Evolutionary conservation across 1,140 invertebrate species (phyloP).

Genomic region (Trissolcus basalis): DNA sequence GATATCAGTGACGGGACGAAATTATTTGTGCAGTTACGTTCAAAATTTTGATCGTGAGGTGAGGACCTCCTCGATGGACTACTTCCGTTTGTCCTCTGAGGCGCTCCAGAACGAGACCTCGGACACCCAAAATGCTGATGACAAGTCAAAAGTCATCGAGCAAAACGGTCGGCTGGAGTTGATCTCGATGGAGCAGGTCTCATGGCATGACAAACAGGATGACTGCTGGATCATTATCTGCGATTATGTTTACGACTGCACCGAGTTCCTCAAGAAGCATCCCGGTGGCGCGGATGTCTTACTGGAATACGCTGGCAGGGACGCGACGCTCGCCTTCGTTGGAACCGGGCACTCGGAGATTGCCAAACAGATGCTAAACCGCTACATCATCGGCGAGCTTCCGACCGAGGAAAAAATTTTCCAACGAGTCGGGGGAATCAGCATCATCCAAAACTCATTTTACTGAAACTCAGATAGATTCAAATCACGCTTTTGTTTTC

Average conservation of each 20-base stretch:
- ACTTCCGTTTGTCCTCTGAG: no score
- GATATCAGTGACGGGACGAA: no score
- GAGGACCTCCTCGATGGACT: no score
- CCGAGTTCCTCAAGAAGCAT: slow-evolving; percentile 85
- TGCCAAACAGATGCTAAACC: slow-evolving; percentile 79
- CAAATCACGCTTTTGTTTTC: no score
- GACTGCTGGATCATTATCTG: slow-evolving; percentile 86
- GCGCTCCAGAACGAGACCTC: no score
- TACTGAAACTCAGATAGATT: neutral
- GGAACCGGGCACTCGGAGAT: slow-evolving; percentile 85
- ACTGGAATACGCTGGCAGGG: slow-evolving; percentile 89
- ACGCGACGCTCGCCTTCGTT: slow-evolving; percentile 89
- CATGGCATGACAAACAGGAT: slow-evolving; percentile 79
- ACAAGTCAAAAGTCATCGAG: no score
- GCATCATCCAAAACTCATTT: slow-evolving; percentile 52
- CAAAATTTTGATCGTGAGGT: no score
- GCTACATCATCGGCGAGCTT: slow-evolving; percentile 84
- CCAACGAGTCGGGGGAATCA: slow-evolving; percentile 74
- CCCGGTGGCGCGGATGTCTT: slow-evolving; percentile 91
- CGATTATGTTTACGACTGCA: slow-evolving; percentile 86
- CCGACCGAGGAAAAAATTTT: slow-evolving; percentile 83
- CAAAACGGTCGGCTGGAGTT: neutral
- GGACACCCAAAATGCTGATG: no score
- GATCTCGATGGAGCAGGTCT: slow-evolving; percentile 80
- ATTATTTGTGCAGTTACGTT: no score